Conservation (phyloP, 2,113 vertebrate genomes). For the Carassius carassius region DNA sequence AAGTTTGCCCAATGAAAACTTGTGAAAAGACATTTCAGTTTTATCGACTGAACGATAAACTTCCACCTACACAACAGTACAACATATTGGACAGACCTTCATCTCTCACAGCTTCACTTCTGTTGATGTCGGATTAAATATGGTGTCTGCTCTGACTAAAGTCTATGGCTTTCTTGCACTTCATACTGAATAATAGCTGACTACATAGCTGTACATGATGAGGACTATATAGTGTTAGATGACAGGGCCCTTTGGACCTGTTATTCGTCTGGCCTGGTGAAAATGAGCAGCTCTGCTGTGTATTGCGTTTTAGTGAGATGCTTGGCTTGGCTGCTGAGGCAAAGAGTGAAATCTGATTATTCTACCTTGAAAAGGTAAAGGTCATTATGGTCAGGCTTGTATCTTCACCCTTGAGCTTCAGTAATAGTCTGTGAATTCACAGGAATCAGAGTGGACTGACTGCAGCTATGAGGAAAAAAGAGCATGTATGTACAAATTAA, state of each 20-base stretch:
- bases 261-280: conserved; percentile 11
- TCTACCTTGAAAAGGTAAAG: conserved; percentile 31
- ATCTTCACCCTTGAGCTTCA: conserved; percentile 14
- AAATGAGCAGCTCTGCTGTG: conserved; percentile 8
- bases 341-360: conserved; percentile 49
- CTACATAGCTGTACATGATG: not conserved
- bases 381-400: conserved; percentile 30
- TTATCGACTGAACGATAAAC: not conserved
- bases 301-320: conserved; percentile 36
- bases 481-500: not conserved
- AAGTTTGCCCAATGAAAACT: not conserved
- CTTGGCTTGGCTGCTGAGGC: conserved; percentile 17
- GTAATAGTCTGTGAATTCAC: conserved; percentile 11
- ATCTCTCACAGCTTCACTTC: not conserved
- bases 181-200: conserved; percentile 27
- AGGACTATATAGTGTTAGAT: conserved; percentile 13
- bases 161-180: conserved; percentile 1
- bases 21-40: not conserved
- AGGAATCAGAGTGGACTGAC: not conserved
- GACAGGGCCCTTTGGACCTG: conserved; percentile 36
- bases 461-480: not conserved
- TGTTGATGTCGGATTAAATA: not conserved
- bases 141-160: not conserved
- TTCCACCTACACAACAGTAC: not conserved
- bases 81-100: not conserved